Evolutionary conservation across 2,888 invertebrate genomes (phyloP).

Genomic region (Nipponacmea schrenckii): DNA sequence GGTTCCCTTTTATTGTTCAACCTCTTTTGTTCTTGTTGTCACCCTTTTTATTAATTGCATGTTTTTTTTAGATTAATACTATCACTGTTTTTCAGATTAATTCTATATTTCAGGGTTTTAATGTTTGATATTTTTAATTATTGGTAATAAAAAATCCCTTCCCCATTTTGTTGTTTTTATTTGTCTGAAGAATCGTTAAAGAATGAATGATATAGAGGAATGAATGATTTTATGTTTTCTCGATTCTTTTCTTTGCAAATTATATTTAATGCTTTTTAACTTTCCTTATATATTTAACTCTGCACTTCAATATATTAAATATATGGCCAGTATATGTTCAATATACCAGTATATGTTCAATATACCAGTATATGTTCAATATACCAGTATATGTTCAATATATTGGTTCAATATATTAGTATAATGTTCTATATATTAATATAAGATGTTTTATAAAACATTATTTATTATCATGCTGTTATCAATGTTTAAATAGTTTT

Average conservation of each 20-base stretch:
- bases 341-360: no score
- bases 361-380: no score
- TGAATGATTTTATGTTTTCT: background rate
- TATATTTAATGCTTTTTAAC: background rate
- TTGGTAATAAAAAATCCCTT: slow-evolving; percentile 4
- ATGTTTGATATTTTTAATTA: slow-evolving; percentile 1
- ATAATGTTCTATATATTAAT: no score
- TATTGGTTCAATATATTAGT: no score
- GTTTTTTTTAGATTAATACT: background rate
- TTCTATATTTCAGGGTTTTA: background rate
- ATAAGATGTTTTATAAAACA: no score
- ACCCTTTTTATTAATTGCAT: background rate
- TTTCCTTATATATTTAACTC: background rate
- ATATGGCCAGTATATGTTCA: no score
- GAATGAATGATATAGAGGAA: slow-evolving; percentile 1
- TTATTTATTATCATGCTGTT: no score
- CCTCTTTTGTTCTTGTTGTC: slow-evolving; percentile 1
- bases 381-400: no score
- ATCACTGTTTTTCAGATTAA: background rate
- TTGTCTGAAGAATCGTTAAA: background rate
- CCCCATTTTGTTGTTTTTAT: slow-evolving; percentile 26
- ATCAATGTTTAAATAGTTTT: no score
- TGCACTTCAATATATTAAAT: no score
- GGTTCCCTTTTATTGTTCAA: background rate
- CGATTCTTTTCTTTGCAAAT: background rate